Evolutionary conservation across 2,113 vertebrate genomes (phyloP), one percentile per base, ranked within the genome.

Genomic region (Rhynchopsitta pachyrhyncha): DNA sequence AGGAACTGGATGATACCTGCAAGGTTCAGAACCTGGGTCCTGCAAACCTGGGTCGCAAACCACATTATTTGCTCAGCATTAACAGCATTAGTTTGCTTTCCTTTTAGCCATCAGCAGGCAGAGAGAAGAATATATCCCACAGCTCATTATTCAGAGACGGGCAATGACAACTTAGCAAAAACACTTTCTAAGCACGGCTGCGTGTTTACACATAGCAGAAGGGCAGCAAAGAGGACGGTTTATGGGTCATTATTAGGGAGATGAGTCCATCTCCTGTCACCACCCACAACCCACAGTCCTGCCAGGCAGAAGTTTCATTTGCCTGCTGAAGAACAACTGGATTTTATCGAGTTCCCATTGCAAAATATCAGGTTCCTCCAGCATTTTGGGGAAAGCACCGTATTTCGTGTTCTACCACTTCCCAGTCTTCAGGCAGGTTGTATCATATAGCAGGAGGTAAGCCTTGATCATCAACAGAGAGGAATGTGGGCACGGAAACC

Each of bases 391-490:
- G 74, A 62, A 92, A 68, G 22, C 80, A 29, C 28, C 44, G 13
- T 24, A 23, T 60, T 42, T 52, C n/a, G 1, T 1, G 4, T 53
- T 47, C 39, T 20, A 11, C 66, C 59, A 20, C 49, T 67, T 62
- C 74, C 35, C 3, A 0, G n/a, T 22, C 13, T 49, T 29, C 13
- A 39, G 39, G n/a, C 35, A 37, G 31, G 71, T 18, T 2, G 0
- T 14, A 17, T 25, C 46, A 28, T 41, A 41, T 22, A 42, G 74
- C 27, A 33, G 53, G 62, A 85, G 42, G 55, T 15, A 47, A 53
- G 35, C 16, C 39, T 19, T 8, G 31, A 25, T 19, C 3, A 41
- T 10, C 57, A 59, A 46, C 74, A 50, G 44, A 41, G 59, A 47
- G 41, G 52, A 91, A 73, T 5, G 46, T 2, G 2, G 39, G 14